A percentile compares a stretch with the other conserved stretches of the same genome.
phyloP scores from a whole-genome alignment of 2,888 invertebrate genomes.

The Amiota communis region DNA sequence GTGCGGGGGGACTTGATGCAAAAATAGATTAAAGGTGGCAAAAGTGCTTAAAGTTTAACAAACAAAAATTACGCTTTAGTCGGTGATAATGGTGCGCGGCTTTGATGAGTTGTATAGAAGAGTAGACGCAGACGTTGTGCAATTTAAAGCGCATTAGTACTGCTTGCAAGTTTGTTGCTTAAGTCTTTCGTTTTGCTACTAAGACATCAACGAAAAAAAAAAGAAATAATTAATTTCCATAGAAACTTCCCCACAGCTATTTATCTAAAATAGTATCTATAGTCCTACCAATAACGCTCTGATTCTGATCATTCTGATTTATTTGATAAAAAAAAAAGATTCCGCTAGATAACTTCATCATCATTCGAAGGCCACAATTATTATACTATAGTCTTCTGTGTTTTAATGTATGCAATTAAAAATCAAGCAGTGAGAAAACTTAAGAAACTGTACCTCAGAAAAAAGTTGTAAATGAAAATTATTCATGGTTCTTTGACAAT shows the following conservation, averaged over 20 bases:
- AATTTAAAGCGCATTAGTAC: conserved; percentile 65
- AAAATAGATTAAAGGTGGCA: conserved; percentile 61
- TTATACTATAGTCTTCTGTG: conserved; percentile 34
- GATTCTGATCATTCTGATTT: too few relatives aligned
- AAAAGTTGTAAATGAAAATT: conserved; percentile 31
- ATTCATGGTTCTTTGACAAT: too few relatives aligned
- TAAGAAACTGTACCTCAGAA: conserved; percentile 28
- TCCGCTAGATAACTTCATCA: background rate
- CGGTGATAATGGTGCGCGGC: conserved; percentile 30
- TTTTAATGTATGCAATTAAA: conserved; percentile 18
- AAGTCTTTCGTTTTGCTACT: conserved; percentile 54
- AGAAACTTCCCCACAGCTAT: too few relatives aligned
- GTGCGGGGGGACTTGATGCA: conserved; percentile 35
- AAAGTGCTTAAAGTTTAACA: too few relatives aligned
- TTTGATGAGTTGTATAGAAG: conserved; percentile 4
- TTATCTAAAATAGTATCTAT: too few relatives aligned
- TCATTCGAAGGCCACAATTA: conserved; percentile 7
- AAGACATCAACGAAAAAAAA: background rate
- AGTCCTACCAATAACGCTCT: too few relatives aligned
- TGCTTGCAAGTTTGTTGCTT: conserved; percentile 57
- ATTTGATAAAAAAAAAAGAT: too few relatives aligned
- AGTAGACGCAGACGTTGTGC: conserved; percentile 36
- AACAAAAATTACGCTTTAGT: conserved; percentile 39
- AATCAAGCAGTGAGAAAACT: conserved; percentile 45
- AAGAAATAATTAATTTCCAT: conserved; percentile 3